Base-by-base conservation (phyloP, 2,797 vertebrate species). In the Syndactyla subalaris region DNA sequence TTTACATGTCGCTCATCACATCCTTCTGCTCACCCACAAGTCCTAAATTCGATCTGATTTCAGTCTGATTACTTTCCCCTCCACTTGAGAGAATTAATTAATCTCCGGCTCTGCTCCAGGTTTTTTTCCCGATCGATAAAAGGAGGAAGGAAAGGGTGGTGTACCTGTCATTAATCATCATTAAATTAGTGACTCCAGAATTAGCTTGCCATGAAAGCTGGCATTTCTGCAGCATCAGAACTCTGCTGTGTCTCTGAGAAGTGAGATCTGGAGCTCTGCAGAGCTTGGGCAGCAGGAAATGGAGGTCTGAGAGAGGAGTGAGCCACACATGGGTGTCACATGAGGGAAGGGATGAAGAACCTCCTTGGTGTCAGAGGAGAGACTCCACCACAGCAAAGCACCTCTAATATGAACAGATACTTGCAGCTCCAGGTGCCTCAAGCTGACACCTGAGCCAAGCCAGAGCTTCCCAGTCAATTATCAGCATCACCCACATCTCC, bases 41-140 rank as follows among this genome's bases (percentile, higher is more conserved):
- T 92, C 97, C 95, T 90, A 88, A 68, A 92, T 85, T 80, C 32
- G 1, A 68, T 89, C 91, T 93, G 95, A 97, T 97, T 97, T 96
- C 85, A 92, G 88, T 51, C 96, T 97, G 97, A 98, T 97, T 97
- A 96, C 89, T 96, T 96, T 97, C 93, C 90, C 93, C 93, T 96
- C 92, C 76, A 76, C 80, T 81, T 89, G 95, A 96, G 97, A 97
- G 96, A 94, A 96, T 97, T 97, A 97, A 98, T 98, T 97, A 96
- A 96, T 95, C 96, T 95, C 97, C 63, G 2, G 48, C 27, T 36
- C 88, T 41, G 58, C 82, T 93, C 88, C 9, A 63, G 74, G 8
- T 85, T 93, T 97, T 96, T 92, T 72, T 41, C 95, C 89, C 92
- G 89, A 85, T 97, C 83, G 71, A 96, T 97, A 74, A 93, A 91